These are phyloP conservation scores for Peromyscus attwateri DNA, from an alignment of 2,797 vertebrate genomes.

Conservation along the genomic window DNA sequence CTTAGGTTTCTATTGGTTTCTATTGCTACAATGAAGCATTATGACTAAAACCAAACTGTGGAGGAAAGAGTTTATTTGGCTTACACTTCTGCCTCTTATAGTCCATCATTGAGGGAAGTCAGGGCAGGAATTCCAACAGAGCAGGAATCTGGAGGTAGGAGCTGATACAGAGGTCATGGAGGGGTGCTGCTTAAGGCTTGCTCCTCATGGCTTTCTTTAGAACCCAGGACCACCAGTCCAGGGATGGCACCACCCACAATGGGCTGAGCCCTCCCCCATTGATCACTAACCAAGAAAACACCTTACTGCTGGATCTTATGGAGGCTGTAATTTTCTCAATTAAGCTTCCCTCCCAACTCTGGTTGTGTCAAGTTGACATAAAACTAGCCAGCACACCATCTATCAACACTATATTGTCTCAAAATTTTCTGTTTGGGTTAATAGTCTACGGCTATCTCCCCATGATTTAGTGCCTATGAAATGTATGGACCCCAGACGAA, in stretches of 20 bases:
- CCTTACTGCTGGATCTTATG: not conserved
- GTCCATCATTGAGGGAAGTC: too few relatives aligned
- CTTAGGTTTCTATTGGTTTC: not conserved
- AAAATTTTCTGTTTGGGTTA: not conserved
- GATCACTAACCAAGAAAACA: not conserved
- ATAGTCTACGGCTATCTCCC: not conserved
- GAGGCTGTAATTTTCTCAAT: not conserved
- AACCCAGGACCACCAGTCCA: not conserved
- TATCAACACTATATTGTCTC: not conserved
- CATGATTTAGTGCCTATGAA: not conserved
- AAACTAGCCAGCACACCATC: not conserved
- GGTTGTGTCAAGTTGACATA: not conserved
- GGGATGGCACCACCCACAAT: not conserved
- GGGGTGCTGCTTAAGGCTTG: not conserved
- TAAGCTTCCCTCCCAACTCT: not conserved
- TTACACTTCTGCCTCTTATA: too few relatives aligned
- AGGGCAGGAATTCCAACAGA: not conserved
- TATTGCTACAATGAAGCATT: not conserved
- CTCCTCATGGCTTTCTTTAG: not conserved
- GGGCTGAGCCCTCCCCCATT: not conserved
- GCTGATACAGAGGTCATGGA: not conserved
- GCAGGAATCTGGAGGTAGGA: not conserved
- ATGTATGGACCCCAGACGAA: not conserved
- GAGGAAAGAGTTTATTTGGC: not conserved
- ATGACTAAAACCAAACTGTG: not conserved